Base-by-base conservation (phyloP, 2,113 vertebrate genomes). In the Australoheros scitulus region DNA sequence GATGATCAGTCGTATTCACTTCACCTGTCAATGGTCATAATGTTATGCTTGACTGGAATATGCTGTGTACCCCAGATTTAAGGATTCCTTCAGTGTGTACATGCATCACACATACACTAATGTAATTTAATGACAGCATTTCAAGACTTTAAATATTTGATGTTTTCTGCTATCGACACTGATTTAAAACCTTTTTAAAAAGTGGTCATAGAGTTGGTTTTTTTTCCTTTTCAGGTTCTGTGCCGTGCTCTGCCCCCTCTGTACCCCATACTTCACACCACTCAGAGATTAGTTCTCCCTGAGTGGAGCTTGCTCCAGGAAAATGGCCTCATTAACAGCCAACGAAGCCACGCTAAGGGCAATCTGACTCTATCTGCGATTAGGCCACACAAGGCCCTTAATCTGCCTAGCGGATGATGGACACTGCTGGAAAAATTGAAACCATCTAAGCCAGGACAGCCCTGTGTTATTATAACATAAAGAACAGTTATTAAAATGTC, bases 401-500 rank as follows among this genome's bases (percentile, higher is more conserved):
- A 94, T 95, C 95, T 94, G 92, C 91, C 91, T 64, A 84, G 92
- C 80, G 81, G 94, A 94, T 95, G 94, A 96, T 95, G 90, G 94
- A 93, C 94, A 93, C 88, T 90, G 88, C 81, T 80, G 89, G 88
- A 87, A 95, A 95, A 96, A 96, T 93, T 93, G 94, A 96, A 96
- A 95, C 93, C 93, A 76, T 89, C 93, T 91, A 95, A 93, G 95
- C 89, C 94, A 92, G 94, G 94, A 93, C 87, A 87, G 85, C 68
- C 86, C 91, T 83, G 84, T 96, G 95, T 96, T 96, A 97, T 96
- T 96, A 96, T 94, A 96, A 95, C 93, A 95, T 96, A 96, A 96
- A 96, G 93, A 96, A 96, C 89, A 91, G 88, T 95, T 96, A 95
- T 95, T 96, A 97, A 97, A 96, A 91, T 96, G 94, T 96, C 95